A percentile compares a stretch with the other conserved stretches of the same genome.
Evolutionary conservation across 2,888 invertebrate species (phyloP).

Genomic region (Agriopis marginaria): DNA sequence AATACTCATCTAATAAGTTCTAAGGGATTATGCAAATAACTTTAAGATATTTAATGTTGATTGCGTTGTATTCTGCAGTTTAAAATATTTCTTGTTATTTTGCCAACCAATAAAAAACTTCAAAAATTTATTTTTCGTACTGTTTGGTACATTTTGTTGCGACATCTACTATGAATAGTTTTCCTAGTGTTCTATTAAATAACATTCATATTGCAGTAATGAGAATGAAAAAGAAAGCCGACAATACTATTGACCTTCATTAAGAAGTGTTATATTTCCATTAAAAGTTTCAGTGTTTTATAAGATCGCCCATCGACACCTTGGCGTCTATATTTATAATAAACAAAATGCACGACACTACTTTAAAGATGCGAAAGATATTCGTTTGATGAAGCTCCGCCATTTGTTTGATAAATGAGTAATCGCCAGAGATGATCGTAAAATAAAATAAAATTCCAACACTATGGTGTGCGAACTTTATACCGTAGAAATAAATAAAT

Average conservation of each 20-base stretch:
- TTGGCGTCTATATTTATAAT: slow-evolving; percentile 53
- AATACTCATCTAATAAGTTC: background rate
- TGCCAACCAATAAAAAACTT: too few relatives aligned
- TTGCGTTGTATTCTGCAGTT: background rate
- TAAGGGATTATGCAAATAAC: slow-evolving; percentile 5
- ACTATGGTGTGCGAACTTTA: slow-evolving; percentile 66
- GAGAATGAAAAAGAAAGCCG: slow-evolving; percentile 7
- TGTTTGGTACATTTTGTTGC: too few relatives aligned
- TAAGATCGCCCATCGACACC: slow-evolving; percentile 52
- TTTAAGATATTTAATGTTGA: slow-evolving; percentile 4
- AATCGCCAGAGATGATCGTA: slow-evolving; percentile 60
- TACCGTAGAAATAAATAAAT: slow-evolving; percentile 68
- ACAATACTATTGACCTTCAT: slow-evolving; percentile 18
- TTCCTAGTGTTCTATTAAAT: background rate
- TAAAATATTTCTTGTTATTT: background rate
- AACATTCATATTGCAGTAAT: background rate
- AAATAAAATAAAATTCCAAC: slow-evolving; percentile 59
- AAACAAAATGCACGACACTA: slow-evolving; percentile 55
- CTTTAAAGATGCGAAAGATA: slow-evolving; percentile 63
- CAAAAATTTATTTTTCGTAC: too few relatives aligned
- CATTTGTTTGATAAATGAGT: slow-evolving; percentile 76
- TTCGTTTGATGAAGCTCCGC: slow-evolving; percentile 72
- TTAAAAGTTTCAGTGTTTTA: slow-evolving; percentile 41
- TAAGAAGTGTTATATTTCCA: slow-evolving; percentile 37
- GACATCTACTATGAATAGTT: background rate